A percentile compares a stretch with the other conserved stretches of the same genome.
phyloP scores from a whole-genome alignment of 1,140 invertebrate genomes.

The Grapholita molesta region DNA sequence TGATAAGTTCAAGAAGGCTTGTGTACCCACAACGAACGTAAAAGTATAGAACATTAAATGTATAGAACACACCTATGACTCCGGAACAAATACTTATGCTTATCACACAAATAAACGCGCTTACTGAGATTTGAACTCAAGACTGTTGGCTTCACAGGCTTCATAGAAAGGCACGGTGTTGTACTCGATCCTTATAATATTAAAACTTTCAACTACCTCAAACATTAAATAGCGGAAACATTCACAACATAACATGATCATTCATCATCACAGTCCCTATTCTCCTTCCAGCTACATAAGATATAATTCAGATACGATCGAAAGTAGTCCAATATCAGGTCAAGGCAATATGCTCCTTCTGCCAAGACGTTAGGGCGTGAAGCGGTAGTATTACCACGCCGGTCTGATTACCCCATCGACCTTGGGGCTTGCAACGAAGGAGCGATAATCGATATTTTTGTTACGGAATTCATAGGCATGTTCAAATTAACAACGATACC shows the following conservation, averaged over 20 bases:
- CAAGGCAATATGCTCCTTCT: background rate
- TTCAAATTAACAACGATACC: background rate
- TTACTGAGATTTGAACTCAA: too few relatives aligned
- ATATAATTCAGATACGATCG: background rate
- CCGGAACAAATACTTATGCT: too few relatives aligned
- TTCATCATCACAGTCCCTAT: background rate
- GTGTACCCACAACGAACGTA: too few relatives aligned
- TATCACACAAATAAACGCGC: too few relatives aligned
- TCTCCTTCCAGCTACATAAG: background rate
- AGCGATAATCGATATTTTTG: conserved; percentile 40
- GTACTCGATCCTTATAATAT: background rate
- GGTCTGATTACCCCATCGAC: conserved; percentile 30
- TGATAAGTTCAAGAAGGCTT: too few relatives aligned
- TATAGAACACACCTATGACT: too few relatives aligned
- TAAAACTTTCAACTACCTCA: background rate
- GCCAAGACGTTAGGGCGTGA: background rate
- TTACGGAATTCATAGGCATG: conserved; percentile 9
- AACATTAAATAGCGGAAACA: background rate
- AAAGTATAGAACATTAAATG: too few relatives aligned
- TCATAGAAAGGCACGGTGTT: too few relatives aligned
- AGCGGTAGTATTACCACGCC: background rate
- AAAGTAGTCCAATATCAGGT: background rate
- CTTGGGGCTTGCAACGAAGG: conserved; percentile 27
- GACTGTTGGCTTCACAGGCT: too few relatives aligned
- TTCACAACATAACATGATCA: background rate